These are phyloP conservation scores for Poeciliopsis prolifica DNA, from an alignment of 2,113 vertebrate genomes.

Conservation along the genomic window DNA sequence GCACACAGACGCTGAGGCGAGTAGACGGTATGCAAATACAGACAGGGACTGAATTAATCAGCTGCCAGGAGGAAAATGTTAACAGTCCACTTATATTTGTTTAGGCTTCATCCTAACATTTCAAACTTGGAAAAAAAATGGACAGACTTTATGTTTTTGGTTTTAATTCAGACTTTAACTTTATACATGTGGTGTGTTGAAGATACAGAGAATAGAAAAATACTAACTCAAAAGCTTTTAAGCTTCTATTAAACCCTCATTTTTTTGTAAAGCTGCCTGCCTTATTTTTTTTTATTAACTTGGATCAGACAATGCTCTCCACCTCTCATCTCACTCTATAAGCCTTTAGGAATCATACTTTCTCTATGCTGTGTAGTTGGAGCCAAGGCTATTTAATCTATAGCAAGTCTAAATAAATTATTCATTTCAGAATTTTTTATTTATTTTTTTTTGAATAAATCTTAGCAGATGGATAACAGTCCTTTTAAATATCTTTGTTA, in stretches of 20 bases:
- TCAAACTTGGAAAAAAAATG: not conserved
- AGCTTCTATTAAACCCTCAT: not conserved
- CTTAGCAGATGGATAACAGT: no score
- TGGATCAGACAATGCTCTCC: not conserved
- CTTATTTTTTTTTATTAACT: not conserved
- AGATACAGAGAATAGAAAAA: not conserved
- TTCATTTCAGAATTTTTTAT: no score
- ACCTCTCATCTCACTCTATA: no score
- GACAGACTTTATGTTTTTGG: not conserved
- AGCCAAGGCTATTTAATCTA: not conserved
- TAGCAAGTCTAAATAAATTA: not conserved
- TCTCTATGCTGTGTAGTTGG: no score
- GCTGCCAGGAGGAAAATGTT: slow-evolving; percentile 12
- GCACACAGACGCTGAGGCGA: not conserved
- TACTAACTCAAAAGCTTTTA: not conserved
- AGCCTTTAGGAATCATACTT: no score
- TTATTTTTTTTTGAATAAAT: no score
- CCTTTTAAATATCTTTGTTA: no score
- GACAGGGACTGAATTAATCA: slow-evolving; percentile 48
- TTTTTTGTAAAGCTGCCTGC: not conserved
- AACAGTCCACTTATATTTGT: slow-evolving; percentile 12
- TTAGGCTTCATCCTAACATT: not conserved
- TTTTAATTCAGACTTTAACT: not conserved
- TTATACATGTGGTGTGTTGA: not conserved
- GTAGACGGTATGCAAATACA: slow-evolving; percentile 19